Base-by-base conservation (phyloP, 2,113 vertebrate genomes). In the Cnemophilus loriae region DNA sequence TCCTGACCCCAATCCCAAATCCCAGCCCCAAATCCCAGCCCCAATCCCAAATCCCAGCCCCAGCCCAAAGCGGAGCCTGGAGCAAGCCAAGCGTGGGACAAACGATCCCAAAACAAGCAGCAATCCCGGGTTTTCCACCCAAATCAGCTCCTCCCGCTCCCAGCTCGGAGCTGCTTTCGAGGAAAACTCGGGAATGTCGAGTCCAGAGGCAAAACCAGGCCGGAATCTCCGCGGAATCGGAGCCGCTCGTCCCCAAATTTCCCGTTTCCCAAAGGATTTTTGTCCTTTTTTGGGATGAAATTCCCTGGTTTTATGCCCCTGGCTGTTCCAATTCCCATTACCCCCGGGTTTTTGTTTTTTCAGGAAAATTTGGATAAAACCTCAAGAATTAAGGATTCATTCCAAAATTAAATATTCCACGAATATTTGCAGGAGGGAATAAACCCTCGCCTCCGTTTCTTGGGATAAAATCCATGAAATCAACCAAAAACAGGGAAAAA, bases 161-260 rank as follows among this genome's bases (percentile, higher is more conserved):
- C 5, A 13, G 8, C 11, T 5, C n/a, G 6, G 19, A 70, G 42
- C 18, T 0, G 3, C 1, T 21, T 7, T 8, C 1, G n/a, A 26
- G 11, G 15, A 22, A 59, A 47, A 12, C 6, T 41, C 2, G 30
- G 52, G 7, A 4, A n/a, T 7, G 0, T 9, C 4, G 63, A 46
- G 32, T 9, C 30, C 27, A 33, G 35, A 33, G 7, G 47, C 12
- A 22, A 52, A 79, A 46, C 2, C 2, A 39, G 22, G 33, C 37
- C 3, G 24, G 39, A 26, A 41, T 30, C 24, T 35, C 1, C 3
- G 32, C 24, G 74, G 23, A 53, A 42, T 30, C 0, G 0, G 30
- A 67, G 41, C 5, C 37, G 28, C 24, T 41, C 0, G 1, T 33
- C 53, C 46, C 15, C 0, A n/a, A 70, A 60, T 1, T 2, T 3